phyloP scores from a whole-genome alignment of 2,888 invertebrate genomes.

The Stenoptilia bipunctidactyla region DNA sequence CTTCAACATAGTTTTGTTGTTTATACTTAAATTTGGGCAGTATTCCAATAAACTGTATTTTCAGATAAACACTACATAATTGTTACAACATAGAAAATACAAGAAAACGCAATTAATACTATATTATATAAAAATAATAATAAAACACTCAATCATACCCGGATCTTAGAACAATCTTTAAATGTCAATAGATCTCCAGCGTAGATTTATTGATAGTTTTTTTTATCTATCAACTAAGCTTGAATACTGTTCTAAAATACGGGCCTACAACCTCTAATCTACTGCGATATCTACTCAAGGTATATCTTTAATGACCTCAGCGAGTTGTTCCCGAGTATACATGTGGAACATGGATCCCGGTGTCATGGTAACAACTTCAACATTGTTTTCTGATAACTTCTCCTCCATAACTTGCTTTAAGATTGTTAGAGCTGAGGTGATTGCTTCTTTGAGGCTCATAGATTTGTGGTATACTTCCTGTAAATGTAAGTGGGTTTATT shows the following conservation, averaged over 20 bases:
- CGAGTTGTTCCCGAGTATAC: constrained; percentile 91
- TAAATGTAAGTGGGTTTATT: not conserved
- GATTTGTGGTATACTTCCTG: constrained; percentile 83
- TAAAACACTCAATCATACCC: no score
- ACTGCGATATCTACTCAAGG: constrained; percentile 51
- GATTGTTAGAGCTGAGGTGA: constrained; percentile 90
- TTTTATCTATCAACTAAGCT: no score
- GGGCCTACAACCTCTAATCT: constrained; percentile 13
- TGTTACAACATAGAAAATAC: no score
- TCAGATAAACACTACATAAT: no score
- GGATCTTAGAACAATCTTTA: no score
- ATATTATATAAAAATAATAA: no score
- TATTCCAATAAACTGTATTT: no score
- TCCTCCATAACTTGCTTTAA: constrained; percentile 99
- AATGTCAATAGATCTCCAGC: no score
- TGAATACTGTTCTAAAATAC: no score
- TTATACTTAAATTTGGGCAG: constrained; percentile 2
- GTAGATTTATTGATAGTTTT: no score
- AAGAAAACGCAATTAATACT: no score
- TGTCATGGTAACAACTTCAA: constrained; percentile 97
- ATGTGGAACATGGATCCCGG: constrained; percentile 87
- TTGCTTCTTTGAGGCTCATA: constrained; percentile 94
- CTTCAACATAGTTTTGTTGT: not conserved
- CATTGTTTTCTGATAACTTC: constrained; percentile 95
- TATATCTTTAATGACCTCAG: constrained; percentile 86